Percentiles rank a stretch among this genome's conserved stretches.
phyloP scores from a whole-genome alignment of 2,113 vertebrate species.

The Ameiurus melas region DNA sequence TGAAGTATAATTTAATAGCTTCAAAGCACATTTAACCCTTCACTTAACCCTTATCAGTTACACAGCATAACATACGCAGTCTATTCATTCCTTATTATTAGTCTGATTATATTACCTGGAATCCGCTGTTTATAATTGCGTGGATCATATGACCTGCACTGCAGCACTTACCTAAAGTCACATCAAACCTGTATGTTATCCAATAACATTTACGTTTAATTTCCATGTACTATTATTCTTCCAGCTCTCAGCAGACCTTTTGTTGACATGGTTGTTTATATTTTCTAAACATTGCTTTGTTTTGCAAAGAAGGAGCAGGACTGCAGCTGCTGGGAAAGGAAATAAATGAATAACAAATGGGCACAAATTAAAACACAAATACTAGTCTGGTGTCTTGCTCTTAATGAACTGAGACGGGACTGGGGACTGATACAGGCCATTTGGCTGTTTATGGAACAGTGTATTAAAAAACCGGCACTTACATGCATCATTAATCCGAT shows the following conservation, averaged over 20 bases:
- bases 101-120: not conserved
- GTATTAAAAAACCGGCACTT: not conserved
- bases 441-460: not conserved
- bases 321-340: not conserved
- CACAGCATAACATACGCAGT: too few species aligned
- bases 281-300: constrained; percentile 15
- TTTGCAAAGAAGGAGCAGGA: constrained; percentile 5
- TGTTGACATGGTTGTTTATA: constrained; percentile 28
- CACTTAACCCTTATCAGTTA: not conserved
- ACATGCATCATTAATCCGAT: not conserved
- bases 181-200: constrained; percentile 6
- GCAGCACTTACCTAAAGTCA: constrained; percentile 60
- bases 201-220: constrained; percentile 38
- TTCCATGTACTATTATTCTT: not conserved
- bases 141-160: constrained; percentile 54
- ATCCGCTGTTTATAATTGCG: constrained; percentile 51
- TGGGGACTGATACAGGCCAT: not conserved
- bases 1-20: not conserved
- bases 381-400: not conserved
- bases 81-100: not conserved
- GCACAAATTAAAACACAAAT: not conserved
- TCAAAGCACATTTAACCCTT: not conserved
- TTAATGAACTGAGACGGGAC: not conserved
- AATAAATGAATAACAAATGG: not conserved
- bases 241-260: constrained; percentile 3